phyloP scores from a whole-genome alignment of 2,797 vertebrate genomes.

The Capromys pilorides region DNA sequence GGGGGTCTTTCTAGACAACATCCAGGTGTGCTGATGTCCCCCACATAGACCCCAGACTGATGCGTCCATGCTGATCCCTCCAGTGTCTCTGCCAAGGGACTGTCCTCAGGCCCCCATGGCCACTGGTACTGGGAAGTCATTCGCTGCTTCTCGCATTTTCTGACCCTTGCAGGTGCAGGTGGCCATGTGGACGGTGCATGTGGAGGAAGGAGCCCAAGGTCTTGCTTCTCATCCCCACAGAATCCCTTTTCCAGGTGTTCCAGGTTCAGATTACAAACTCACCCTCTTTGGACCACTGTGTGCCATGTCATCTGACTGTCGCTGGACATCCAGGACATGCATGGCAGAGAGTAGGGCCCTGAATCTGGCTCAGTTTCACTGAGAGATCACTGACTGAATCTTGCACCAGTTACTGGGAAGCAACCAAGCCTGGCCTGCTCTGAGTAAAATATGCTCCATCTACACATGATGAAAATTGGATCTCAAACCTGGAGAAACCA shows the following conservation, averaged over 20 bases:
- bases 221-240: background rate
- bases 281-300: too few species aligned
- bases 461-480: too few species aligned
- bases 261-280: accelerated
- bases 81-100: background rate
- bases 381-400: background rate
- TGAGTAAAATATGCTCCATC: too few species aligned
- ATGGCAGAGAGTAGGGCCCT: background rate
- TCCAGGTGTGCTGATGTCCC: background rate
- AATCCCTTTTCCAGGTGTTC: background rate
- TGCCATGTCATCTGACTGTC: background rate
- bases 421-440: too few species aligned
- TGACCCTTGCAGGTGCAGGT: background rate
- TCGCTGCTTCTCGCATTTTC: too few species aligned
- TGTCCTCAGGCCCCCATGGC: background rate
- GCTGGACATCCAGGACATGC: background rate
- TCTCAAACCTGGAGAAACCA: too few species aligned
- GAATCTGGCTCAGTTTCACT: background rate
- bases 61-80: background rate
- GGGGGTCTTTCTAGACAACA: background rate
- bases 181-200: accelerated
- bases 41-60: background rate
- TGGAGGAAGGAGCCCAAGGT: background rate
- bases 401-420: background rate
- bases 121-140: too few species aligned